Evolutionary conservation across 2,113 vertebrate genomes (phyloP).

Genomic region (Nothobranchius furzeri): DNA sequence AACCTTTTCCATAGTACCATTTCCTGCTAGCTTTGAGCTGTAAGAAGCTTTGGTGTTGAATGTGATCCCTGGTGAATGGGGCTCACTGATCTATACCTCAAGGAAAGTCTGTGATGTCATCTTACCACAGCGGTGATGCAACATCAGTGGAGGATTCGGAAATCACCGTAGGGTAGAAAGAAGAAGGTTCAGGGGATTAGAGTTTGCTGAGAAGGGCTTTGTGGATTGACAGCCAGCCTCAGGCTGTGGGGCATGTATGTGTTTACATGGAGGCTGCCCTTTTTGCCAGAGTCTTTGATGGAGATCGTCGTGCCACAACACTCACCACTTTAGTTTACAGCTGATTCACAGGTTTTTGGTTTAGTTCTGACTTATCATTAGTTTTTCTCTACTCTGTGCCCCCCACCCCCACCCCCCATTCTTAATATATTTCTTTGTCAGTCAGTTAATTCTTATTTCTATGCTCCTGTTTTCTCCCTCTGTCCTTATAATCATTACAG

Average conservation of each 20-base stretch:
- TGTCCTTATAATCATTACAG: neutral
- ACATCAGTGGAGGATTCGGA: conserved; percentile 55
- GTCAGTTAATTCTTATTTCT: neutral
- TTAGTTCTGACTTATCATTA: conserved; percentile 14
- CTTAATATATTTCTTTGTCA: conserved; percentile 1
- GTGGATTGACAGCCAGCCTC: conserved; percentile 47
- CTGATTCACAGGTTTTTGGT: conserved; percentile 44
- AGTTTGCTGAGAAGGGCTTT: conserved; percentile 52
- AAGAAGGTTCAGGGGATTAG: conserved; percentile 59
- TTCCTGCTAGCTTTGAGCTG: conserved; percentile 31
- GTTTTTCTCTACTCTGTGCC: neutral
- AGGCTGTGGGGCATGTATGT: conserved; percentile 33
- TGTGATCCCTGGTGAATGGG: conserved; percentile 9
- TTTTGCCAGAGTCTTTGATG: conserved; percentile 32
- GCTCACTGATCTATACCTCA: conserved; percentile 44
- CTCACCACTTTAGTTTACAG: conserved; percentile 42
- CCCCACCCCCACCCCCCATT: too few relatives aligned
- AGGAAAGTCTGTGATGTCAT: conserved; percentile 60
- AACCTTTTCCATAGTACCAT: conserved; percentile 54
- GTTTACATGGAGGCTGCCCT: conserved; percentile 18
- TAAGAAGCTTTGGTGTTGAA: conserved; percentile 31
- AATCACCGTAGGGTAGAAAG: conserved; percentile 54
- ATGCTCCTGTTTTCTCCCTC: neutral
- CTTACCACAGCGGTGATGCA: conserved; percentile 58
- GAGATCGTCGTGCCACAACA: conserved; percentile 37